Conservation (phyloP, 64 coral and sea anemone genomes). For the Orbicella faveolata region DNA sequence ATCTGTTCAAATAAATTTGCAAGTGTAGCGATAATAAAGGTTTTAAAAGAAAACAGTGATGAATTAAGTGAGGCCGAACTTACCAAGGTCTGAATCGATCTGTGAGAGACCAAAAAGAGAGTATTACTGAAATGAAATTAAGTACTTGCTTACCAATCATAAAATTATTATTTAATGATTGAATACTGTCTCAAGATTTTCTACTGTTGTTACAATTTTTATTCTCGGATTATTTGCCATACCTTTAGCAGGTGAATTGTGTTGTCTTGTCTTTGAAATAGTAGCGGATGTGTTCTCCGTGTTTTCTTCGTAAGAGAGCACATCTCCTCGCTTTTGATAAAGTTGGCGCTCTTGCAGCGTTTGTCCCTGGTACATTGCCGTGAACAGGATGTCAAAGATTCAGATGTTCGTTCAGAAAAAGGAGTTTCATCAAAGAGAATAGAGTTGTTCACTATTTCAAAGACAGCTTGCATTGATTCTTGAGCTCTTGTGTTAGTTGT, state of each 20-base stretch:
- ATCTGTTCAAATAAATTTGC: neutral
- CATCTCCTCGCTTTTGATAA: neutral
- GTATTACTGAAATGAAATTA: neutral
- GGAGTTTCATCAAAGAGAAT: constrained; percentile 11
- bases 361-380: neutral
- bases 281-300: neutral
- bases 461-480: neutral
- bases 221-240: no score
- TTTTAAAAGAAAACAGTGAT: no score
- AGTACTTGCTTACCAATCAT: no score
- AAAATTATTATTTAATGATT: no score
- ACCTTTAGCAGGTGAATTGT: neutral
- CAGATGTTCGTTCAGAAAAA: neutral
- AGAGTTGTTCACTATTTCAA: neutral
- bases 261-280: neutral
- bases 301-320: neutral
- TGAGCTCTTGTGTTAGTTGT: neutral
- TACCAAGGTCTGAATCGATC: neutral
- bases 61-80: neutral
- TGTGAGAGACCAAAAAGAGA: neutral
- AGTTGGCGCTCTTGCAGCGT: constrained; percentile 11
- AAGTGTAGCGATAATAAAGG: no score
- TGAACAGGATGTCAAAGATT: neutral
- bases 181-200: no score
- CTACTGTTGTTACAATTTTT: no score